These are phyloP conservation scores for Cassiopea andromeda DNA, from an alignment of 30 jellyfish, hydroid and myxozoan species.

Conservation along the genomic window DNA sequence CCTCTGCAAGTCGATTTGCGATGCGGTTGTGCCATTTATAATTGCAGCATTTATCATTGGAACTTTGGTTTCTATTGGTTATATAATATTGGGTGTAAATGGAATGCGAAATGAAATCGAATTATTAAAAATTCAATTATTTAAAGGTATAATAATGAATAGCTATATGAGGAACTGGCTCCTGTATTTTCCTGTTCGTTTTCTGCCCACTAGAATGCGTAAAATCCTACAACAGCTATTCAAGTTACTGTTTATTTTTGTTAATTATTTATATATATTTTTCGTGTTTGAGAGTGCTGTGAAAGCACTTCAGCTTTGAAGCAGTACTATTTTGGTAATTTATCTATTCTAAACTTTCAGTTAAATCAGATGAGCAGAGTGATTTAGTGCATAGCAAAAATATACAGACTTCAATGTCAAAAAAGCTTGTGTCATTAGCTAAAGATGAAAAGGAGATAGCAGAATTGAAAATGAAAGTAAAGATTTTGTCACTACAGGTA, in stretches of 20 bases:
- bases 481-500: conserved; percentile 13
- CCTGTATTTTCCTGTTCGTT: no score
- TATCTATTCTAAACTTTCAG: conserved; percentile 21
- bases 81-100: conserved; percentile 68
- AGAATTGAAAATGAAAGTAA: conserved; percentile 38
- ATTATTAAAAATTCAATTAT: conserved; percentile 52
- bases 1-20: conserved; percentile 55
- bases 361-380: conserved; percentile 62
- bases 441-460: conserved; percentile 52
- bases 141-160: conserved; percentile 37
- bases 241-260: no score
- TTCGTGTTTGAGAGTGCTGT: no score
- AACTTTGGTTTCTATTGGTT: conserved; percentile 60
- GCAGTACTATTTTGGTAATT: neutral
- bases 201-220: no score
- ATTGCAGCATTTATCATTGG: conserved; percentile 65
- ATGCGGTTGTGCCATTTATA: conserved; percentile 62
- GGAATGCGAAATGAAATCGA: conserved; percentile 74
- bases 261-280: no score
- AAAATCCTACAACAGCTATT: no score
- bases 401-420: conserved; percentile 21
- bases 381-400: conserved; percentile 50
- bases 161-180: no score
- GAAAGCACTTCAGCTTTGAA: no score
- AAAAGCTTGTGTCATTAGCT: conserved; percentile 10